A percentile compares a stretch with the other conserved stretches of the same genome.
Evolutionary conservation across 2,113 vertebrate genomes (phyloP).

Genomic region (Carassius carassius): DNA sequence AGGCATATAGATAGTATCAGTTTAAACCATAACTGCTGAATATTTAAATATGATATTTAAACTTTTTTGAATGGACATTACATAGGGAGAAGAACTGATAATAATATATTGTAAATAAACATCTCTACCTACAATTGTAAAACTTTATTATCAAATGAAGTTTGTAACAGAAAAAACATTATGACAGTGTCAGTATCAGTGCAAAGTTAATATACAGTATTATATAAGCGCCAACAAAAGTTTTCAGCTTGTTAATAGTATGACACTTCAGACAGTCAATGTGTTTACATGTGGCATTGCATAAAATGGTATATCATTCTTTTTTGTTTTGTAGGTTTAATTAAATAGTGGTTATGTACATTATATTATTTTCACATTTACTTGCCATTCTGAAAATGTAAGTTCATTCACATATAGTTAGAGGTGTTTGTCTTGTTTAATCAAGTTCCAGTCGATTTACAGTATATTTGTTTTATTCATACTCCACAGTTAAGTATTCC

Average conservation of each 20-base stretch:
- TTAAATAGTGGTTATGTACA: conserved; percentile 33
- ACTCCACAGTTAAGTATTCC: conserved; percentile 35
- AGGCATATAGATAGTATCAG: neutral
- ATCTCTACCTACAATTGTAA: neutral
- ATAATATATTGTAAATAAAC: neutral
- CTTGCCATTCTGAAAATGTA: conserved; percentile 8
- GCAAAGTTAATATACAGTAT: conserved; percentile 33
- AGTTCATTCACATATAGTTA: conserved; percentile 12
- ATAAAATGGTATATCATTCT: neutral
- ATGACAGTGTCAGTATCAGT: conserved; percentile 24
- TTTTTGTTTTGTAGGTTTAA: neutral
- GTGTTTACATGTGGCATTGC: neutral
- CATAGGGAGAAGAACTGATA: neutral
- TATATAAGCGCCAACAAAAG: conserved; percentile 38
- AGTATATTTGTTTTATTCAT: neutral
- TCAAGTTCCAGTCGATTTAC: conserved; percentile 24
- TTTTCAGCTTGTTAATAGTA: conserved; percentile 22
- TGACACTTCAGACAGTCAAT: conserved; percentile 24
- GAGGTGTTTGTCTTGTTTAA: neutral
- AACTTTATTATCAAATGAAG: conserved; percentile 17
- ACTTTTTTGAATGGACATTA: neutral
- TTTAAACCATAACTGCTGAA: neutral
- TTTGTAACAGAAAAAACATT: conserved; percentile 37
- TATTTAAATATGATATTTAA: neutral
- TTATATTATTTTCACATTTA: neutral